Percentiles rank a stretch among this genome's conserved stretches.
Evolutionary conservation across 2,797 vertebrate species (phyloP).

Genomic region (Eurystomus glaucurus): DNA sequence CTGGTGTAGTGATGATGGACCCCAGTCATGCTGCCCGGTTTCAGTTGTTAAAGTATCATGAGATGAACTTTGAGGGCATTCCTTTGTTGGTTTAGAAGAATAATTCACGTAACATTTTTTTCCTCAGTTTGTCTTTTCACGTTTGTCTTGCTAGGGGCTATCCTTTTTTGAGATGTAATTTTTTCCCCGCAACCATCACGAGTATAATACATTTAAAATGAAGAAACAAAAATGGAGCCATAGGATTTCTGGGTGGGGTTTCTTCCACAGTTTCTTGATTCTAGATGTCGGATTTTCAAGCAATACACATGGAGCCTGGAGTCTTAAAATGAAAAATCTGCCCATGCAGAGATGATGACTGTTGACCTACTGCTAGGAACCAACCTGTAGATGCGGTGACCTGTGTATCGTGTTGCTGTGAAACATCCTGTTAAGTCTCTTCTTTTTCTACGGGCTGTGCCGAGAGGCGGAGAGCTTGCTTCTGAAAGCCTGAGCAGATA

Average conservation of each 20-base stretch:
- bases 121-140: neutral
- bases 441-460: neutral
- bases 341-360: neutral
- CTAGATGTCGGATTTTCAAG: neutral
- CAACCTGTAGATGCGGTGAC: accelerated
- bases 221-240: neutral
- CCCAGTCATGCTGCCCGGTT: neutral
- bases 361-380: neutral
- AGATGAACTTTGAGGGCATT: neutral
- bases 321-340: neutral
- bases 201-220: neutral
- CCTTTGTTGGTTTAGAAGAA: neutral
- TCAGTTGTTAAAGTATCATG: neutral
- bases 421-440: neutral
- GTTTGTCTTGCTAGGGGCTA: neutral
- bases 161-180: neutral
- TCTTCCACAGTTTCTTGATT: neutral
- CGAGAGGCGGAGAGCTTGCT: neutral
- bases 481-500: neutral
- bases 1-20: neutral
- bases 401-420: neutral
- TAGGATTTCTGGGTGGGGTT: neutral
- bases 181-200: neutral
- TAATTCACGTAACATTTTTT: neutral
- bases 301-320: neutral